Percentiles rank a stretch among this genome's conserved stretches.
Conservation (phyloP, 2,888 invertebrate species). For the Anodontia alba region DNA sequence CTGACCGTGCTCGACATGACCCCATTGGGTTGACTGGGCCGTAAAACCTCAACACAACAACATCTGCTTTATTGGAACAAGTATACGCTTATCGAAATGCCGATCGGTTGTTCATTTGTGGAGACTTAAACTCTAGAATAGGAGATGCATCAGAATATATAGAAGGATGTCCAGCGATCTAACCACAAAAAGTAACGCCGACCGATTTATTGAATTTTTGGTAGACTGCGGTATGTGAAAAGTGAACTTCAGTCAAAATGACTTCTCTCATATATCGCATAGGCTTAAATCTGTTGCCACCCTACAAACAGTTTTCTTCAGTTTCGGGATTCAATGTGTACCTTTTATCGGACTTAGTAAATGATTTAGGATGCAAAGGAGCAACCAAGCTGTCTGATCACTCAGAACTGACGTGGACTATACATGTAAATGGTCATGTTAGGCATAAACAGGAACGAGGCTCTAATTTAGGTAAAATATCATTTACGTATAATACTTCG, state of each 20-base stretch:
- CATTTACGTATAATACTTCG: too few species aligned
- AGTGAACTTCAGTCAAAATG: constrained; percentile 3
- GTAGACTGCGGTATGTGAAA: constrained; percentile 9
- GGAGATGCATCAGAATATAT: constrained; percentile 20
- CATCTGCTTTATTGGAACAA: constrained; percentile 11
- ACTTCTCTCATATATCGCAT: constrained; percentile 14
- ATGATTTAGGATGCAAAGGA: background rate
- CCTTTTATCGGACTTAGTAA: constrained; percentile 1
- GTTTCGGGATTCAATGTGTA: constrained; percentile 6
- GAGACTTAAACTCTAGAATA: constrained; percentile 18
- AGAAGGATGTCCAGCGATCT: background rate
- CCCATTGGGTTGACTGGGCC: too few species aligned
- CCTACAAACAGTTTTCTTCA: background rate
- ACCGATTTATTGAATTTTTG: constrained; percentile 7
- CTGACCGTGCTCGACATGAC: too few species aligned
- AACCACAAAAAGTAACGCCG: background rate
- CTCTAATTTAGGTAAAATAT: too few species aligned
- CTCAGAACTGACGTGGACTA: constrained; percentile 8
- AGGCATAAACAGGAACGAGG: too few species aligned
- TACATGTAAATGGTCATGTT: too few species aligned
- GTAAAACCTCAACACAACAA: too few species aligned
- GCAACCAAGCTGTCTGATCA: constrained; percentile 9
- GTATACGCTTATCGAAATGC: constrained; percentile 23
- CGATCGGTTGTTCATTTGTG: constrained; percentile 14
- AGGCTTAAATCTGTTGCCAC: constrained; percentile 9